A percentile compares a stretch with the other conserved stretches of the same genome.
Conservation (phyloP, 2,113 vertebrate species). For the Gymnobelideus leadbeateri region DNA sequence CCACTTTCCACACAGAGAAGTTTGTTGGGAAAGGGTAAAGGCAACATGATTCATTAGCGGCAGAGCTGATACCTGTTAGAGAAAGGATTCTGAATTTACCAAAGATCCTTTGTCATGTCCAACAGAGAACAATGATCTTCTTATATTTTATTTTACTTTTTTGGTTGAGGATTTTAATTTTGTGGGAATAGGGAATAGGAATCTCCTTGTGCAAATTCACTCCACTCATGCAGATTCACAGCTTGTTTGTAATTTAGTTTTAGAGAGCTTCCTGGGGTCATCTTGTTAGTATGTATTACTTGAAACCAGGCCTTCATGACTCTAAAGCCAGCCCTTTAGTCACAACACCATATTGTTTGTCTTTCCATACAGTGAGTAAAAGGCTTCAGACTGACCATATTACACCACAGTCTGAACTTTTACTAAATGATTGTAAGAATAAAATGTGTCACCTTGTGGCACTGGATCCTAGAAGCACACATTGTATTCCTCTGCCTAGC, state of each 20-base stretch:
- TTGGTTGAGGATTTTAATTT: neutral
- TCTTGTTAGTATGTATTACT: neutral
- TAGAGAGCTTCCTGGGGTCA: neutral
- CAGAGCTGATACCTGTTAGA: neutral
- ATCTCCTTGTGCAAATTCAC: neutral
- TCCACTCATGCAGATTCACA: neutral
- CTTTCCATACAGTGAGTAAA: neutral
- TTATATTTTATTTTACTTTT: neutral
- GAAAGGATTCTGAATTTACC: neutral
- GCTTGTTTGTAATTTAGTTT: neutral
- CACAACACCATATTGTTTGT: neutral
- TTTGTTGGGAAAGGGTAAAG: conserved; percentile 51
- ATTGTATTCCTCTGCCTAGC: too few relatives aligned
- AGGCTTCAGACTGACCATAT: neutral
- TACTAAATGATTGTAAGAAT: neutral
- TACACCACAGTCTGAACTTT: neutral
- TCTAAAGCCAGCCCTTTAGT: neutral
- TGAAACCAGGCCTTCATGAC: neutral
- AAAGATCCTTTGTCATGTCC: neutral
- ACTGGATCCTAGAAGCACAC: neutral
- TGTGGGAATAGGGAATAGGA: neutral
- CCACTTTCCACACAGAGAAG: conserved; percentile 42
- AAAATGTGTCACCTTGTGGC: neutral
- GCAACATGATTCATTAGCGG: conserved; percentile 1
- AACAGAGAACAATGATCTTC: neutral